Base-by-base conservation (phyloP, 35 echinoderm and acorn worm genomes). In the Antedon bifida region DNA sequence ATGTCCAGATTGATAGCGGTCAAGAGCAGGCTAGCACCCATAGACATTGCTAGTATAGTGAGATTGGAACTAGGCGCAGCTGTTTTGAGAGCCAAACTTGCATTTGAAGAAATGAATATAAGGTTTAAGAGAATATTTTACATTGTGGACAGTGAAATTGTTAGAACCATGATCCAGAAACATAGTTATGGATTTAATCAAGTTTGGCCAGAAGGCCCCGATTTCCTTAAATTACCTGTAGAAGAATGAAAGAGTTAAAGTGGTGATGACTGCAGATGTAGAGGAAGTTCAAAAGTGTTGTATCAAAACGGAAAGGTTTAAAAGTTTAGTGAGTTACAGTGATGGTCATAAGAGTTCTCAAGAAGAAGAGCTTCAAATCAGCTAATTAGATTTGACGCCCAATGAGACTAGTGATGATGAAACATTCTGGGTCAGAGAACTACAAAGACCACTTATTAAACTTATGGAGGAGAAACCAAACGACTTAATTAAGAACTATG, bases 141-240 rank as follows among this genome's bases (percentile, higher is more conserved):
- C 32, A 74, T 84, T 28, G 87, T 89, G 21, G 87, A 89, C 82
- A 89, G 88, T 39, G 88, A 89, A 33, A 89, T 85, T 36, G 88
- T 89, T 10, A 51, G 88, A 74, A 39, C 82, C 0, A 90, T 86
- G 88, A 82, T 90, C 8, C 88, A 90, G 31, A 90, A 90, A 34
- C 13, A 78, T 35, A 90, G 88, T 36, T 90, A 90, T 77, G 88
- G 88, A 0, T 86, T 90, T 46, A 90, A 90, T 26, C 86, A 83
- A 81, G 84, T 26, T 44, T 88, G 21, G n/a, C 0, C 11, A 31
- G 26, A 77, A 77, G 76, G 76, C 5, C 76, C 76, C 17, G 76
- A 78, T 36, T 78, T 78, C 26, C 76, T 78, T 7, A 36, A 17
- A 89, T 85, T n/a, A n/a, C n/a, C n/a, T n/a, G n/a, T n/a, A n/a